Percentiles rank a stretch among this genome's conserved stretches.
Conservation (phyloP, 2,113 vertebrate genomes). For the Microcebus murinus region DNA sequence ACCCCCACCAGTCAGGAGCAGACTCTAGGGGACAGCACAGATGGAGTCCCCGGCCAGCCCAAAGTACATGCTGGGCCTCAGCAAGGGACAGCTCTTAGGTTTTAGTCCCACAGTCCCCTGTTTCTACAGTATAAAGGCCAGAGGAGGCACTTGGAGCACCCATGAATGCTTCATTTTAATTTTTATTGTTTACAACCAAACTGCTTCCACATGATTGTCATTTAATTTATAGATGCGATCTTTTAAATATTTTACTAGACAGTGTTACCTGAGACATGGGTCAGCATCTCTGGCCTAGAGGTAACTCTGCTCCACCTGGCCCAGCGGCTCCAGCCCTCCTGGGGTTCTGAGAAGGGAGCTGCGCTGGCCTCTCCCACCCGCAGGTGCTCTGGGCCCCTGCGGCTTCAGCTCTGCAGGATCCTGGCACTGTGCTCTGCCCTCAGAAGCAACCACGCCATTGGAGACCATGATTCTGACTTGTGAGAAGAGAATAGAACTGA, state of each 20-base stretch:
- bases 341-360: not conserved
- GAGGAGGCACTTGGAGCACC: not conserved
- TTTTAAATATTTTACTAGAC: not conserved
- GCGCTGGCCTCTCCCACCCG: not conserved
- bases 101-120: not conserved
- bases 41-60: not conserved
- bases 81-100: not conserved
- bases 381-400: not conserved
- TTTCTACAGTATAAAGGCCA: fast-evolving
- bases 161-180: not conserved
- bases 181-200: not conserved
- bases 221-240: not conserved
- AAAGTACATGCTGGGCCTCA: not conserved
- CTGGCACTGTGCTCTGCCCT: fast-evolving
- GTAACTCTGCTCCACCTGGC: not conserved
- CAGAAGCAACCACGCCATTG: not conserved
- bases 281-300: not conserved
- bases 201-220: not conserved
- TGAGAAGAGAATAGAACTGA: not conserved
- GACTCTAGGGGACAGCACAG: not conserved
- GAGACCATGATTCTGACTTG: not conserved
- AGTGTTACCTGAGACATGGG: not conserved
- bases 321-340: not conserved
- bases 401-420: not conserved
- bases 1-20: not conserved